Percentiles rank a stretch among this genome's conserved stretches.
phyloP scores from a whole-genome alignment of 2,888 invertebrate genomes.

The Cerastis rubricosa region DNA sequence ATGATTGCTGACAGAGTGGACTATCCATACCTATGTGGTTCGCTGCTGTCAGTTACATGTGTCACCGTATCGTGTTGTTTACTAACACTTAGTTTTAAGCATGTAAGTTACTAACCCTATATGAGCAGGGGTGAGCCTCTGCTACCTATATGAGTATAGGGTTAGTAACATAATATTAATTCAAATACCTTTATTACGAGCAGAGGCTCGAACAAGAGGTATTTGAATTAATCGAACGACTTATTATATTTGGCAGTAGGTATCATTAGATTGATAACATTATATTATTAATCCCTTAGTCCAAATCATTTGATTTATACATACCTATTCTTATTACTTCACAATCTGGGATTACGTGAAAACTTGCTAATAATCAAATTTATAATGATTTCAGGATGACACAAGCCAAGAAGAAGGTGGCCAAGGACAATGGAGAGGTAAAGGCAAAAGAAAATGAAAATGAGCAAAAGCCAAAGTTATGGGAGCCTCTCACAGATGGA shows the following conservation, averaged over 20 bases:
- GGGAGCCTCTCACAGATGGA: constrained; percentile 90
- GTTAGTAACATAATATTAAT: too few relatives aligned
- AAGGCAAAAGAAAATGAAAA: constrained; percentile 48
- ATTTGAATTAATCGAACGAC: too few relatives aligned
- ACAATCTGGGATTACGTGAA: constrained; percentile 16
- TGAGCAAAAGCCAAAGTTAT: constrained; percentile 72
- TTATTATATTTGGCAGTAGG: constrained; percentile 12
- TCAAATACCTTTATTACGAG: too few relatives aligned
- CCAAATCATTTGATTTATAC: constrained; percentile 1
- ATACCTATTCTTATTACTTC: not conserved
- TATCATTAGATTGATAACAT: constrained; percentile 43
- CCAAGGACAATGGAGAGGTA: constrained; percentile 46
- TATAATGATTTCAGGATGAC: constrained; percentile 68
- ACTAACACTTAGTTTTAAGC: too few relatives aligned
- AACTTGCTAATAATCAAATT: constrained; percentile 12
- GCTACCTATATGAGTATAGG: too few relatives aligned
- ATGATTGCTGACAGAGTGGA: too few relatives aligned
- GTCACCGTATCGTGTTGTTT: too few relatives aligned
- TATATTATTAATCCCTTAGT: constrained; percentile 17
- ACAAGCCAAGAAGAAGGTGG: constrained; percentile 67
- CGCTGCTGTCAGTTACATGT: too few relatives aligned
- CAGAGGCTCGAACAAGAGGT: too few relatives aligned
- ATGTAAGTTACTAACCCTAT: too few relatives aligned
- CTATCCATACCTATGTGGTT: too few relatives aligned
- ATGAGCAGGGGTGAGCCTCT: too few relatives aligned